Evolutionary conservation across 2,797 vertebrate species (phyloP).

Genomic region (Gymnoscopelus braueri): DNA sequence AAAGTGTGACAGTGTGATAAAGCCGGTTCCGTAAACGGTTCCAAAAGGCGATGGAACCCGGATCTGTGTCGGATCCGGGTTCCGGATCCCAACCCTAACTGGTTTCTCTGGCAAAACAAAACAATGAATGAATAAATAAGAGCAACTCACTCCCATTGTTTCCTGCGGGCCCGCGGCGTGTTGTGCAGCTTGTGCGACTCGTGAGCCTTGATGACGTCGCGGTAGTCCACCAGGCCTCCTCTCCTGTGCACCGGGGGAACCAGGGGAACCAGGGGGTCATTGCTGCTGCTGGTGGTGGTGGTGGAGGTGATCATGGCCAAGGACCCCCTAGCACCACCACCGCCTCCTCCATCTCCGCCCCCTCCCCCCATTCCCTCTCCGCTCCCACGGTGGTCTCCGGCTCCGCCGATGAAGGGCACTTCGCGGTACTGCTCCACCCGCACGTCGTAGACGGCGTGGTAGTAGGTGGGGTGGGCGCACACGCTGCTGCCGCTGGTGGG

Average conservation of each 20-base stretch:
- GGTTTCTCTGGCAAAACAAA: neutral
- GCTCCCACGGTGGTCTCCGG: constrained; percentile 23
- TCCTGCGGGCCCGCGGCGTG: constrained; percentile 87
- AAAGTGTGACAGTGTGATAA: too few species aligned
- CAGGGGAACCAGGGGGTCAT: constrained; percentile 57
- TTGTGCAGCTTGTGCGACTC: constrained; percentile 88
- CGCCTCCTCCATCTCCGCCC: neutral
- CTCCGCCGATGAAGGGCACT: constrained; percentile 60
- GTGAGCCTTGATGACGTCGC: constrained; percentile 89
- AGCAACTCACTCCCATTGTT: constrained; percentile 90
- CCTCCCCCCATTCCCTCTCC: constrained; percentile 37
- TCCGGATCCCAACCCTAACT: too few species aligned
- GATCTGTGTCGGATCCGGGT: too few species aligned
- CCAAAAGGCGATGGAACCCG: too few species aligned
- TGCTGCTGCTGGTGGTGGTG: constrained; percentile 34
- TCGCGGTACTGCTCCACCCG: constrained; percentile 73
- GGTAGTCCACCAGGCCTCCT: constrained; percentile 87
- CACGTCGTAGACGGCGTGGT: constrained; percentile 76
- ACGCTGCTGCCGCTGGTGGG: constrained; percentile 73
- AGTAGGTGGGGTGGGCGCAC: constrained; percentile 77
- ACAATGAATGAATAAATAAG: neutral
- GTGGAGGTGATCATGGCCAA: constrained; percentile 52
- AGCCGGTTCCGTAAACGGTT: too few species aligned
- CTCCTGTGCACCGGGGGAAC: constrained; percentile 70
- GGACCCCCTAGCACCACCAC: constrained; percentile 31